Base-by-base conservation (phyloP, 2,113 vertebrate species). In the Mixornis gularis region DNA sequence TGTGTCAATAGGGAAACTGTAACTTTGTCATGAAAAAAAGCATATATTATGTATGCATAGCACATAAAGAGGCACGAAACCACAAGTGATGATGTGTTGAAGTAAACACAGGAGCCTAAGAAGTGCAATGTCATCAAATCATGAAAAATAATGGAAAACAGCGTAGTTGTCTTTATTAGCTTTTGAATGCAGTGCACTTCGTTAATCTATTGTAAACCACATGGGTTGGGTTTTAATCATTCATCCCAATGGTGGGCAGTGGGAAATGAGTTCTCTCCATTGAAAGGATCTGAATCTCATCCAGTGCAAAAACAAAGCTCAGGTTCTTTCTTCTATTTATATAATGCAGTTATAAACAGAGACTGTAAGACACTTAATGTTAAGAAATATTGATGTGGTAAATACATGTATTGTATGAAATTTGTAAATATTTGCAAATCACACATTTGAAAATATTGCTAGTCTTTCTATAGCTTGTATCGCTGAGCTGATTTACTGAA, bases 71-170 rank as follows among this genome's bases (percentile, higher is more conserved):
- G 80, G 86, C 70, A 92, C 0, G 1, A 93, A 93, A 91, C 86
- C 94, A 93, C 21, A 20, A 76, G 1, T 89, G 70, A 95, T 91
- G 93, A 92, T 77, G 78, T 94, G 58, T 56, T 91, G 86, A 88
- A 96, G 84, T 95, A 96, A 96, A 96, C 87, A 90, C 36, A 80
- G 90, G 79, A 90, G 63, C 87, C 82, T 60, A 94, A 93, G 83
- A 65, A 96, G 87, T 55, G 8, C 84, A 77, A 44, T 92, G 94
- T 92, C 92, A 82, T 92, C 91, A 94, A 91, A 85, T 69, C 5
- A 0, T 77, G 90, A 92, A 95, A 89, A 94, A 84, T 94, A 92
- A 89, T 93, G 43, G 71, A 94, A 94, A 97, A 71, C 87, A 77
- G 69, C 3, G 36, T 24, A 77, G 49, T 72, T 29, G 60, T 94